phyloP scores from a whole-genome alignment of 1,140 invertebrate genomes.

The Neodiprion fabricii region DNA sequence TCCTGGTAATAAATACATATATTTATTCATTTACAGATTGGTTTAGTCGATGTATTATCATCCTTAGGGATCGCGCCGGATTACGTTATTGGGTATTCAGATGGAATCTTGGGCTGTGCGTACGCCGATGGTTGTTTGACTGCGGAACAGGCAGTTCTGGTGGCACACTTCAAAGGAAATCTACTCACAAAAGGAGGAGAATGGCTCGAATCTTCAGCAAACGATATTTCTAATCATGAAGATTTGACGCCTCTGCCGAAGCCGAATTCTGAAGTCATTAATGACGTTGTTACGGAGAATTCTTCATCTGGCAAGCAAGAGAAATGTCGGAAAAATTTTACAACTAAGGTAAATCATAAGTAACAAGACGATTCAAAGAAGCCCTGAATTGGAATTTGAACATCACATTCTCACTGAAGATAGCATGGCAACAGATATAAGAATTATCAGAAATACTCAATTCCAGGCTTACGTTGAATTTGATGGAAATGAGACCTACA shows the following conservation, averaged over 20 bases:
- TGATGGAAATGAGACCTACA: conserved; percentile 80
- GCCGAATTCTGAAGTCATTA: conserved; percentile 77
- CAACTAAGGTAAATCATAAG: conserved; percentile 58
- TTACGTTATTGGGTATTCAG: conserved; percentile 75
- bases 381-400: not conserved
- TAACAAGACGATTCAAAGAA: not conserved
- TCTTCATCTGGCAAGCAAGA: conserved; percentile 86
- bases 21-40: conserved; percentile 56
- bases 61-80: conserved; percentile 66
- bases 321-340: conserved; percentile 73
- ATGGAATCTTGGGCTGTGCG: conserved; percentile 72
- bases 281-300: conserved; percentile 84
- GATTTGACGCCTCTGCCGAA: conserved; percentile 69
- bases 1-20: not conserved
- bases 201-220: conserved; percentile 61
- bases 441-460: not conserved
- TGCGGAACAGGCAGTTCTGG: conserved; percentile 69
- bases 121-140: conserved; percentile 76
- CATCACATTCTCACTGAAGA: too few relatives aligned
- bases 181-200: conserved; percentile 66
- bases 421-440: too few relatives aligned
- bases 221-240: conserved; percentile 54
- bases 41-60: conserved; percentile 66
- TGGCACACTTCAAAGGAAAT: conserved; percentile 70
- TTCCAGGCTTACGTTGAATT: conserved; percentile 79